These are phyloP conservation scores for Morbakka virulenta DNA, from an alignment of 30 jellyfish, hydroid and myxozoan genomes.

Conservation along the genomic window DNA sequence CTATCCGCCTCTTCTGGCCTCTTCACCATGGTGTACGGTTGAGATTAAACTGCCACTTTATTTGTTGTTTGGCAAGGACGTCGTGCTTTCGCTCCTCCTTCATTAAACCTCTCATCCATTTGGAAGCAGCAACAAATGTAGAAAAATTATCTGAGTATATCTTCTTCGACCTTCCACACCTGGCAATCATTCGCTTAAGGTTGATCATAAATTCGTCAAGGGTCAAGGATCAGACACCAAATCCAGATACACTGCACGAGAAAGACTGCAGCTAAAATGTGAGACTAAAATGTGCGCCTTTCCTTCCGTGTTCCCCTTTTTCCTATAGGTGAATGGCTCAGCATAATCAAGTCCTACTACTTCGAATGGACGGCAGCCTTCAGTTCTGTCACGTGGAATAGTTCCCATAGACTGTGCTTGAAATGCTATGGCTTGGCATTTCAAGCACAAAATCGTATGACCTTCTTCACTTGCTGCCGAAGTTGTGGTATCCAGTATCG, in stretches of 20 bases:
- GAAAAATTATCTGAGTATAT: too few species aligned
- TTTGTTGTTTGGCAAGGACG: too few species aligned
- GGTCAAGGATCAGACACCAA: conserved; percentile 10
- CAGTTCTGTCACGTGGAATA: too few species aligned
- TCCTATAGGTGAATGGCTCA: conserved; percentile 18
- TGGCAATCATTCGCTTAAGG: too few species aligned
- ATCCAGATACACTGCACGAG: too few species aligned
- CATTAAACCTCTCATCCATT: too few species aligned
- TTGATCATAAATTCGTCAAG: conserved; percentile 10
- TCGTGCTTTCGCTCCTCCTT: too few species aligned
- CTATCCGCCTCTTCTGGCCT: conserved; percentile 45
- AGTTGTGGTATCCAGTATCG: conserved; percentile 46
- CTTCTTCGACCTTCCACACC: too few species aligned
- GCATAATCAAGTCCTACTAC: too few species aligned
- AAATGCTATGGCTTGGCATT: conserved; percentile 27
- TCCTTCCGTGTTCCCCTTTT: conserved; percentile 2
- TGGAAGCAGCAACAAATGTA: too few species aligned
- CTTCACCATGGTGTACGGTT: conserved; percentile 63
- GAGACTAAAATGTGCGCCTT: conserved; percentile 40
- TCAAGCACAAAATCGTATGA: conserved; percentile 19
- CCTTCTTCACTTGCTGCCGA: too few species aligned
- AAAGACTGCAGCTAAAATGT: conserved; percentile 48
- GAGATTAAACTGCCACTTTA: conserved; percentile 50
- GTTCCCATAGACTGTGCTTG: conserved; percentile 21
- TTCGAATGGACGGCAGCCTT: conserved; percentile 22